These are phyloP conservation scores for Heliconius eleuchia DNA, from an alignment of 1,140 invertebrate genomes.

Conservation along the genomic window DNA sequence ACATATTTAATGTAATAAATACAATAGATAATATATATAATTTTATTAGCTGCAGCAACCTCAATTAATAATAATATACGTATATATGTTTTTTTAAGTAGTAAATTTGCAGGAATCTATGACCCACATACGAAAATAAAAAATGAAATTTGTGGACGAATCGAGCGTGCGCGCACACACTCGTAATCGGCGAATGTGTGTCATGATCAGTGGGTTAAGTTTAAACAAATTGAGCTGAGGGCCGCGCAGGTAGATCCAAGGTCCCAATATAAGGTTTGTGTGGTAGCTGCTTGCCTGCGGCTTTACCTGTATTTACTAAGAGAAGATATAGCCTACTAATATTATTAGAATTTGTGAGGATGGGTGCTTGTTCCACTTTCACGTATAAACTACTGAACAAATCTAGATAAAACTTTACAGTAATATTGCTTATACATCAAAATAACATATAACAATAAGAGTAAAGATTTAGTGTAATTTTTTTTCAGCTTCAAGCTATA, in stretches of 20 bases:
- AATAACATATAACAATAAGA: no score
- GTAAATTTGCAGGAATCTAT: conserved; percentile 38
- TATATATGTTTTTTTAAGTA: background rate
- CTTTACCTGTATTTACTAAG: conserved; percentile 4
- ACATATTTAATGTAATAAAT: background rate
- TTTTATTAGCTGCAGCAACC: background rate
- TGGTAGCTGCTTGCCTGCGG: background rate
- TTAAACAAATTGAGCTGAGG: conserved; percentile 77
- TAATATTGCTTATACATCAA: no score
- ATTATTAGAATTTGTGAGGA: no score
- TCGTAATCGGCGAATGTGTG: conserved; percentile 74
- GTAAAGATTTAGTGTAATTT: no score
- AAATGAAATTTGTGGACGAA: conserved; percentile 61
- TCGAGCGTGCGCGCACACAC: conserved; percentile 55
- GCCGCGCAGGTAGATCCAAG: conserved; percentile 64
- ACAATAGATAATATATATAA: no score
- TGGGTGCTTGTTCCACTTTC: no score
- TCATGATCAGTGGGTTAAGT: conserved; percentile 81
- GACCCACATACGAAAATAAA: conserved; percentile 57
- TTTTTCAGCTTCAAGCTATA: no score
- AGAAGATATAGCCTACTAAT: background rate
- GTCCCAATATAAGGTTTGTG: conserved; percentile 44
- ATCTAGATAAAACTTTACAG: no score
- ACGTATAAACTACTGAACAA: no score
- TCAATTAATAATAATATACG: background rate